Base-by-base conservation (phyloP, 2,888 invertebrate genomes). In the Zaprionus lineosus region DNA sequence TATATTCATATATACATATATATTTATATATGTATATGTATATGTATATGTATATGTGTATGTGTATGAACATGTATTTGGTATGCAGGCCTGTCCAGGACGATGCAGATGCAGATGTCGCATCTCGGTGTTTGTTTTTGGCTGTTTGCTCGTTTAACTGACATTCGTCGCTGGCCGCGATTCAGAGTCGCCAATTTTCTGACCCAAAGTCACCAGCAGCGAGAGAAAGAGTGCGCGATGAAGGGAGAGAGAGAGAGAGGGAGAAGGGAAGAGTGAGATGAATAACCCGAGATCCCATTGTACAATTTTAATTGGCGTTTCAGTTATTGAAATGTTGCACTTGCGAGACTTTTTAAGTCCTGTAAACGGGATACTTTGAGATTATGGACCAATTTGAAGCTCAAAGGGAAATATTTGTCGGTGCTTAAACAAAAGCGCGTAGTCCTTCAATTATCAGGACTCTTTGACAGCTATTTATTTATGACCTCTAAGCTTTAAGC, bases 301-400 rank as follows among this genome's bases (percentile, higher is more conserved):
- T 79, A 64, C 75, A 77, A 67, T 82, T 79, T 79, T 82, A 79
- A 79, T 79, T 79, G 79, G 82, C 78, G 63, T 73, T 79, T 82
- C 79, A 75, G 79, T 79, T 79, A 77, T 79, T 77, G 78, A 79
- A 79, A 82, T 82, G 75, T 82, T 75, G 67, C 77, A 70, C 73
- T 63, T 72, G 68, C 48, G 41, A 61, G 43, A 44, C 43, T 78
- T 60, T 64, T 59, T 41, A 11, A 19, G 24, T 19, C 11, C 39
- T 55, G 39, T 15, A 6, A 21, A 8, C 8, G 48, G 59, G 41
- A n/a, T 57, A 24, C 21, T 9, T 4, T 28, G 7, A n/a, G n/a
- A n/a, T n/a, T n/a, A n/a, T n/a, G n/a, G n/a, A n/a, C n/a, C n/a
- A 14, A 21, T 31, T 3, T 3, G 0, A n/a, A n/a, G n/a, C n/a